Conservation (phyloP, 2,797 vertebrate genomes). For the Catostomus latipinnis region DNA sequence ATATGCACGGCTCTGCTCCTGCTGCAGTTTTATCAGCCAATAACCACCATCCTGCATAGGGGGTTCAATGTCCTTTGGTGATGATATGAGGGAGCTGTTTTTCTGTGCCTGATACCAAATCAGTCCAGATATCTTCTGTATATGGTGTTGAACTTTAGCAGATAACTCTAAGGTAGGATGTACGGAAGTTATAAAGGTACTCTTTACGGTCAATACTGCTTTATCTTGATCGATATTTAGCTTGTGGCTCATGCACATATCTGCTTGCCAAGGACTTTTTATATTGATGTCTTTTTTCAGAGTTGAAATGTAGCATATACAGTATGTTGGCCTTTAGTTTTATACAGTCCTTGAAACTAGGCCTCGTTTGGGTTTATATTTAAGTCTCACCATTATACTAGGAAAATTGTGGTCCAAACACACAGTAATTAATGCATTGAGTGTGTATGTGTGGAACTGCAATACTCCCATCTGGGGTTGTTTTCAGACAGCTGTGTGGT, state of each 20-base stretch:
- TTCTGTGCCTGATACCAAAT: neutral
- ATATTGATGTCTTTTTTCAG: neutral
- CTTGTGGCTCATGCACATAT: neutral
- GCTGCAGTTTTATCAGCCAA: conserved; percentile 1
- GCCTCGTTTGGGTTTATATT: neutral
- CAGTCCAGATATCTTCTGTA: no score
- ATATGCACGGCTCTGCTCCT: neutral
- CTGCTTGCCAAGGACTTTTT: neutral
- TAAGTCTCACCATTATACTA: neutral
- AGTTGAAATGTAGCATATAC: neutral
- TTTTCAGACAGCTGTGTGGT: conserved; percentile 14
- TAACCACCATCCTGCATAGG: conserved; percentile 11
- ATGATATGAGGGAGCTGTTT: conserved; percentile 38
- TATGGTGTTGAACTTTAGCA: conserved; percentile 18
- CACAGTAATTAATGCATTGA: neutral
- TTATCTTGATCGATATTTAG: neutral
- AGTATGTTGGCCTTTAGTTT: neutral
- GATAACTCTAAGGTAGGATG: neutral
- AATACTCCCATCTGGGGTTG: conserved; percentile 9
- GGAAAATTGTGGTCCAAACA: neutral
- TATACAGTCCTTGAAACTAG: neutral
- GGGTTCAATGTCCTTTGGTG: conserved; percentile 48
- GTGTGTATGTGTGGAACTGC: neutral
- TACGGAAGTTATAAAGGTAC: conserved; percentile 9
- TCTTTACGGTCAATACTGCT: conserved; percentile 25